Conservation (phyloP, 2,797 vertebrate genomes). For the Scomberomorus guttatus region DNA sequence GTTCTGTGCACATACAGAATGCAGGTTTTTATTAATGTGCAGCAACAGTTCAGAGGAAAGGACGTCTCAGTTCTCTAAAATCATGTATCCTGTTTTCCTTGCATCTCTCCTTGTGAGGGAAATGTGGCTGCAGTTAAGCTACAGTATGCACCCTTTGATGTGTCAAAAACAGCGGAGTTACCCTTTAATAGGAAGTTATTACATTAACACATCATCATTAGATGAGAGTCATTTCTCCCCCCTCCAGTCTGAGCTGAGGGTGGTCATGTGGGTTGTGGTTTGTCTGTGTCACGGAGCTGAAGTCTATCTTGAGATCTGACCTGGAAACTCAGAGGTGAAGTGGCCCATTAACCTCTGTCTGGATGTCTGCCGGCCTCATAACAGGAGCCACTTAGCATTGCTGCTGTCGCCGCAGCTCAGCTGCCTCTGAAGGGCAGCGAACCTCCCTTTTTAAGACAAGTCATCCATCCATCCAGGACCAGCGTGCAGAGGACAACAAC, state of each 20-base stretch:
- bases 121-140: no score
- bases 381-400: constrained; percentile 54
- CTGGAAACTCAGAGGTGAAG: constrained; percentile 65
- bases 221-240: background rate
- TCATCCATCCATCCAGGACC: constrained; percentile 46
- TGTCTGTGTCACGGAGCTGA: constrained; percentile 25
- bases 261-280: background rate
- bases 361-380: constrained; percentile 45
- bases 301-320: constrained; percentile 57
- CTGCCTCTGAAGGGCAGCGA: constrained; percentile 30
- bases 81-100: no score
- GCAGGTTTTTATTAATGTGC: no score
- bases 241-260: background rate
- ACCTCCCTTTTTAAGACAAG: constrained; percentile 49
- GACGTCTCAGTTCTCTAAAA: no score
- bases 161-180: no score
- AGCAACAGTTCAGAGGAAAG: no score
- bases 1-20: no score
- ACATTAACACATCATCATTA: background rate
- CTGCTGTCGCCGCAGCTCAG: constrained; percentile 51
- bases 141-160: no score
- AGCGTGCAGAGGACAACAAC: background rate
- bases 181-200: background rate
- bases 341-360: constrained; percentile 68
- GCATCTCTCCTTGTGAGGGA: no score